Percentiles rank a stretch among this genome's conserved stretches.
These are phyloP conservation scores for Tragopan temminckii DNA, from an alignment of 2,797 vertebrate species.

Conservation along the genomic window DNA sequence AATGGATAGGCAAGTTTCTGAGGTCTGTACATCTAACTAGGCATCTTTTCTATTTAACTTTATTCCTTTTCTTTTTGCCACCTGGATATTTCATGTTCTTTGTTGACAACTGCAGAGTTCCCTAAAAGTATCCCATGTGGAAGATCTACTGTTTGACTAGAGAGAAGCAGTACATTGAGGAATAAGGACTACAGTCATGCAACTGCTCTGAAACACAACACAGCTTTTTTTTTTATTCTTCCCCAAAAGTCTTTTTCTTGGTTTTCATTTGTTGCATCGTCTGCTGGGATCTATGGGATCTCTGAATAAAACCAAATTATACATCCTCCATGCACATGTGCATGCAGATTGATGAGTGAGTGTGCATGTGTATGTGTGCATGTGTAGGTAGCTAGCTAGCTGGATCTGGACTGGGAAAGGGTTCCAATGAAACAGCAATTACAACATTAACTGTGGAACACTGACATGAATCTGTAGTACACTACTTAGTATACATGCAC, in stretches of 20 bases:
- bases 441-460: neutral
- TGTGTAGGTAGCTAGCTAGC: neutral
- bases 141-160: neutral
- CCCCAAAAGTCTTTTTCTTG: neutral
- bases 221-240: neutral
- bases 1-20: neutral
- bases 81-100: neutral
- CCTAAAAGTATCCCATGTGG: neutral
- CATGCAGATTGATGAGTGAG: neutral
- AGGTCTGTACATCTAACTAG: neutral
- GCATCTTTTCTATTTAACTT: neutral
- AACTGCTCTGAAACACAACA: neutral
- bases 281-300: neutral
- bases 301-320: neutral
- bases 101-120: neutral
- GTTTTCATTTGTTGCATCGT: neutral
- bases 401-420: neutral
- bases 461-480: neutral
- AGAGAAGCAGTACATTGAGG: neutral
- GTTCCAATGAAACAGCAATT: neutral
- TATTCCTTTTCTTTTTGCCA: constrained; percentile 26
- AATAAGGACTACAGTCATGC: constrained; percentile 29
- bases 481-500: neutral
- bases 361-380: neutral
- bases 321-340: neutral